These are phyloP conservation scores for Coracias cyanogaster DNA, from an alignment of 2,797 vertebrate species.

Conservation along the genomic window DNA sequence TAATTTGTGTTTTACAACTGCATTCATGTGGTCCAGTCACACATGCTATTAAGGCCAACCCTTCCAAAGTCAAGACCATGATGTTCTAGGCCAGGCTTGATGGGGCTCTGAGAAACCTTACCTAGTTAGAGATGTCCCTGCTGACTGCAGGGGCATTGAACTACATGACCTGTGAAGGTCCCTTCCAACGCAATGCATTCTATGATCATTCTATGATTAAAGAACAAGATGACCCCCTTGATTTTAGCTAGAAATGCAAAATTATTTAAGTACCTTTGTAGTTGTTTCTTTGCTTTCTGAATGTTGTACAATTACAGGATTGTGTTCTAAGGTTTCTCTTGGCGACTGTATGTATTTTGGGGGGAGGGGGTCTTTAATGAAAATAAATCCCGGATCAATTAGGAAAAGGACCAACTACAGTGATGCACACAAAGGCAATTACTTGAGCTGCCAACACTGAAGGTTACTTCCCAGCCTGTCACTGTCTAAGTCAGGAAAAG, in stretches of 20 bases:
- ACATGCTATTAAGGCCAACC: background rate
- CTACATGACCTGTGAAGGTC: too few relatives aligned
- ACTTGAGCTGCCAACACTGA: background rate
- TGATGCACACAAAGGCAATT: background rate
- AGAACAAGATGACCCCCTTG: rapidly evolving
- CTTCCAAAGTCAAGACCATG: background rate
- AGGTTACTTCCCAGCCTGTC: rapidly evolving
- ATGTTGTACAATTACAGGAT: background rate
- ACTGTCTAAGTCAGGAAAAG: background rate
- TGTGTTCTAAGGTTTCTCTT: background rate
- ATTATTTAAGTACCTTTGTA: background rate
- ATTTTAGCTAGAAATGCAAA: background rate
- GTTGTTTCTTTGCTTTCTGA: background rate
- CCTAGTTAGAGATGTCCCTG: too few relatives aligned
- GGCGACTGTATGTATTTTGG: background rate
- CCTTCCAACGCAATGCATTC: too few relatives aligned
- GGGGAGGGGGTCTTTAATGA: background rate
- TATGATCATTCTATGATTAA: too few relatives aligned
- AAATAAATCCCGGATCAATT: background rate
- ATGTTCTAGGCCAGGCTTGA: background rate
- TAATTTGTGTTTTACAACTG: background rate
- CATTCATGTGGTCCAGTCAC: background rate
- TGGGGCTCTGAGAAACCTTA: too few relatives aligned
- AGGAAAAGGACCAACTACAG: background rate
- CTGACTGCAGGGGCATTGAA: too few relatives aligned